Base-by-base conservation (phyloP, 2,888 invertebrate genomes). In the Labia minor region DNA sequence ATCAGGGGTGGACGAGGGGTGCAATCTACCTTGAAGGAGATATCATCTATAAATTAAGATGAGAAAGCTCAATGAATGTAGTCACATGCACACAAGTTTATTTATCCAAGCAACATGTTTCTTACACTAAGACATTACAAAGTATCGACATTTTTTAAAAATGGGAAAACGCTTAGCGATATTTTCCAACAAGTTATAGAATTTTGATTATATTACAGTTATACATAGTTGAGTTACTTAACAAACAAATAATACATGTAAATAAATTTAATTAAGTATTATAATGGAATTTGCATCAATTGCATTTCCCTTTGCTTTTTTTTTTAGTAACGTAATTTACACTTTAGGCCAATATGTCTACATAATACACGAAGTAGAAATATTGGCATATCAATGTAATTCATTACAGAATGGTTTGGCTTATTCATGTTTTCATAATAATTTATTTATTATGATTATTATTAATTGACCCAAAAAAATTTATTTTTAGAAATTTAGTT, bases 21-120 rank as follows among this genome's bases (percentile, higher is more conserved):
- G 49, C 16, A 14, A 49, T 49, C 14, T 16, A 4, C 2, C 49
- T 49, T 16, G 14, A 49, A 49, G 49, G 49, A 49, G 16, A 49
- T 49, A 49, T 49, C 49, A 49, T 11, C 49, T 49, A 49, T 49
- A 14, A 49, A 49, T 49, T 64, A 61, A 63, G 21, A 19, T 65
- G 64, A 66, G 64, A 68, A 68, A 68, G 68, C 68, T 64, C 33
- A 49, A 65, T 67, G 65, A 37, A 67, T 65, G 65, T 65, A 67
- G 65, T 68, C 67, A 69, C 70, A 70, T 70, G 70, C 70, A 70
- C 66, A 67, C 70, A 66, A 66, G 33, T 70, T 70, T 70, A 70
- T 70, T 70, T 68, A 66, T 65, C 21, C 20, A 37, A 18, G 68
- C 68, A 68, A 67, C 67, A 68, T 65, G 67, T 66, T 67, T 65